Percentiles rank a stretch among this genome's conserved stretches.
Evolutionary conservation across 2,113 vertebrate species (phyloP).

Genomic region (Willisornis vidua): DNA sequence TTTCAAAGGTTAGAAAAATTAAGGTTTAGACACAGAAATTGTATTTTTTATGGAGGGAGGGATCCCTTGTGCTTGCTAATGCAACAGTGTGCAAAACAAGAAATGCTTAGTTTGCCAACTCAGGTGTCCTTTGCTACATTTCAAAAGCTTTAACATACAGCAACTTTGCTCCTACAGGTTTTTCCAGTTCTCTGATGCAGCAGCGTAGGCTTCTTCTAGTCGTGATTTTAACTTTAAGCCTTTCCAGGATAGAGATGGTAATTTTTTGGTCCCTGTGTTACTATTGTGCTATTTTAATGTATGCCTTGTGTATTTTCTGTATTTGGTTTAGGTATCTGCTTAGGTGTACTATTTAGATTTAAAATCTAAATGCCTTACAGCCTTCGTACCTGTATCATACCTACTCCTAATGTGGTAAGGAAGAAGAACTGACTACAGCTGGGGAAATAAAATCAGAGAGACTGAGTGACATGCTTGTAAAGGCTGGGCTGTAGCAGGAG

Average conservation of each 20-base stretch:
- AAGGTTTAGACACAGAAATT: not conserved
- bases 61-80: not conserved
- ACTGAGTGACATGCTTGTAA: not conserved
- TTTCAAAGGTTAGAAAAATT: not conserved
- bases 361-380: not conserved
- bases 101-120: not conserved
- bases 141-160: not conserved
- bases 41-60: not conserved
- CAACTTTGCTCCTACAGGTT: not conserved
- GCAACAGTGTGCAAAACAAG: not conserved
- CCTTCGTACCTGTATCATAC: not conserved
- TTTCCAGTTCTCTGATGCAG: conserved; percentile 6
- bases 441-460: not conserved
- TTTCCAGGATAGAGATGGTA: not conserved
- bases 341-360: not conserved
- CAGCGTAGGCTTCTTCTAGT: not conserved
- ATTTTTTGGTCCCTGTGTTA: not conserved
- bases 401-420: not conserved
- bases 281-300: not conserved
- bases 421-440: not conserved
- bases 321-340: not conserved
- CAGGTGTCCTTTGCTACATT: not conserved
- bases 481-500: not conserved
- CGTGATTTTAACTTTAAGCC: not conserved
- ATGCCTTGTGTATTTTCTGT: not conserved